These are phyloP conservation scores for Cossypha niveicapilla DNA, from an alignment of 2,797 vertebrate species.

Conservation along the genomic window DNA sequence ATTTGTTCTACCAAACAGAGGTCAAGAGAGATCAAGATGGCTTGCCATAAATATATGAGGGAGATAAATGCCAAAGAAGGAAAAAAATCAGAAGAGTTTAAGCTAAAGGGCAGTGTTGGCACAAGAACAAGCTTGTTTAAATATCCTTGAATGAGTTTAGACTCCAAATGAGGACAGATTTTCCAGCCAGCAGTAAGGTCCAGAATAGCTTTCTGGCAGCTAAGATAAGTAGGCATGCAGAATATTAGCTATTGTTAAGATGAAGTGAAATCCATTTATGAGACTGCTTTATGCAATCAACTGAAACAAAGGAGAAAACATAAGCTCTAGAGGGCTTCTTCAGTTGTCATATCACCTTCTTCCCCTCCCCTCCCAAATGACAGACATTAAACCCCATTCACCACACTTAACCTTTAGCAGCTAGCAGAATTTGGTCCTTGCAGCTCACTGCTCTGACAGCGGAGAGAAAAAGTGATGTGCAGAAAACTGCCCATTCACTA, in stretches of 20 bases:
- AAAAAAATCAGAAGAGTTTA: background rate
- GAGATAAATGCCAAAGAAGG: background rate
- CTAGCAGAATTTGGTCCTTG: background rate
- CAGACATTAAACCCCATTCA: background rate
- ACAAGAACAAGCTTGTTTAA: background rate
- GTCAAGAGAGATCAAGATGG: background rate
- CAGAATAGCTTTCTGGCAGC: background rate
- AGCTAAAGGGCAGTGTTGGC: background rate
- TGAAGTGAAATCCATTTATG: background rate
- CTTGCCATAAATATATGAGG: background rate
- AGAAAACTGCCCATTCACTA: background rate
- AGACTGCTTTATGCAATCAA: background rate
- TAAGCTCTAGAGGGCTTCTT: background rate
- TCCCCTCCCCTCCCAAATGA: background rate
- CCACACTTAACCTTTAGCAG: background rate
- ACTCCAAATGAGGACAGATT: background rate
- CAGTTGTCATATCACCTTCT: background rate
- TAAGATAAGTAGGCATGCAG: background rate
- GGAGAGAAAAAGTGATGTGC: background rate
- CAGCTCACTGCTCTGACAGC: background rate
- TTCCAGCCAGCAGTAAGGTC: background rate
- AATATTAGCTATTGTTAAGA: background rate
- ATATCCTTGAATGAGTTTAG: background rate
- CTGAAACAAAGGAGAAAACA: background rate
- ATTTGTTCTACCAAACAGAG: background rate